Conservation (phyloP, 2,113 vertebrate genomes). For the Aegotheles bennettii region DNA sequence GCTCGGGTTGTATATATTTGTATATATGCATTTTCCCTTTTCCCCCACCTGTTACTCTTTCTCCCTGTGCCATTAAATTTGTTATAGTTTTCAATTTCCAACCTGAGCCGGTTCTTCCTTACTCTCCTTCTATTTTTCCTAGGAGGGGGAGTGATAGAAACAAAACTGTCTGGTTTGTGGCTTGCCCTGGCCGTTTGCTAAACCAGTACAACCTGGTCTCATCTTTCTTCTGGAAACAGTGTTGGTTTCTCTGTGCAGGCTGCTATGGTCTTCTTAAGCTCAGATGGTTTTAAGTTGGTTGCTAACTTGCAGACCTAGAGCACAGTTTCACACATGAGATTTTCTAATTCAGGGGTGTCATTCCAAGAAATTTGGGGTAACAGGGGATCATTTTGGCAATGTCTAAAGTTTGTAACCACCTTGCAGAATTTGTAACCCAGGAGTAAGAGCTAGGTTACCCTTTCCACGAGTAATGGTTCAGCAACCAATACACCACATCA, state of each 20-base stretch:
- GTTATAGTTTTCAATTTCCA: too few relatives aligned
- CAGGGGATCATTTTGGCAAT: background rate
- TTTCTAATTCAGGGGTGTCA: background rate
- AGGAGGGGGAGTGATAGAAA: too few relatives aligned
- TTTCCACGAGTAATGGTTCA: background rate
- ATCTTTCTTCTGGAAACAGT: background rate
- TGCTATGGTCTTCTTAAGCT: background rate
- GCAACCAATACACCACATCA: background rate
- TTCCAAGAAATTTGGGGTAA: background rate
- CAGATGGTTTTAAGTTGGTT: background rate
- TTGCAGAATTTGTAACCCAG: background rate
- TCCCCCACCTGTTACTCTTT: too few relatives aligned
- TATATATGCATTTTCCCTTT: too few relatives aligned
- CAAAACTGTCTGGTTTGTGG: too few relatives aligned
- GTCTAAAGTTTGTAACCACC: background rate
- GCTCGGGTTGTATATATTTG: too few relatives aligned
- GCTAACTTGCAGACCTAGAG: background rate
- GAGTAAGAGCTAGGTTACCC: background rate
- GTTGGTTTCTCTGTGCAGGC: background rate
- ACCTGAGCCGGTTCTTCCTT: too few relatives aligned
- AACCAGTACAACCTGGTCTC: background rate
- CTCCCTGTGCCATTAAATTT: too few relatives aligned
- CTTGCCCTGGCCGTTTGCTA: too few relatives aligned
- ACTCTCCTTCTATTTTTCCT: too few relatives aligned
- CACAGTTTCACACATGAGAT: background rate